These are phyloP conservation scores for Nasonia longicornis DNA, from an alignment of 1,140 invertebrate species.

Conservation along the genomic window DNA sequence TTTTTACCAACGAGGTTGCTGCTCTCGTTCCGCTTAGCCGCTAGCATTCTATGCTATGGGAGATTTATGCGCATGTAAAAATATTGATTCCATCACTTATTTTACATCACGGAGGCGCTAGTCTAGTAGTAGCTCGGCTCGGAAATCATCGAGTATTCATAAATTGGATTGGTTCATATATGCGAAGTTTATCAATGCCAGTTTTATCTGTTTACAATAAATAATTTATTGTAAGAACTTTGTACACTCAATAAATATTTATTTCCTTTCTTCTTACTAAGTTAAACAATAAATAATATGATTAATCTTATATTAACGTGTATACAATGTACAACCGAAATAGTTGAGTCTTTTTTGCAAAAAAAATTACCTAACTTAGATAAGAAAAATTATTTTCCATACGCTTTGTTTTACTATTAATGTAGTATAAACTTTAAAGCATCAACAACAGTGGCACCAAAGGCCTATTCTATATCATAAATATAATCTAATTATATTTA, in stretches of 20 bases:
- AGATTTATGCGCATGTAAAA: not conserved
- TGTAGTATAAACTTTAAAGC: constrained; percentile 12
- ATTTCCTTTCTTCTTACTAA: not conserved
- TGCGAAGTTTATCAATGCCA: not conserved
- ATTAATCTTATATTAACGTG: too few species aligned
- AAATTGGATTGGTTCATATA: not conserved
- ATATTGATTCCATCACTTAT: not conserved
- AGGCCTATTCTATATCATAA: not conserved
- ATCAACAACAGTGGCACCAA: not conserved
- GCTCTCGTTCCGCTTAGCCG: not conserved
- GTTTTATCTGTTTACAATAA: not conserved
- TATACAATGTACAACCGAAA: not conserved
- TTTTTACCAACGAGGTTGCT: not conserved
- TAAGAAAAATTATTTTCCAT: not conserved
- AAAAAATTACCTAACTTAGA: not conserved
- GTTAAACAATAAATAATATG: too few species aligned
- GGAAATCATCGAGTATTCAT: not conserved
- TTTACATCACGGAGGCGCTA: not conserved
- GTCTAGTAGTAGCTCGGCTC: not conserved
- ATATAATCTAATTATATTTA: not conserved
- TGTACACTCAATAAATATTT: not conserved
- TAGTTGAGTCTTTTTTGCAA: not conserved
- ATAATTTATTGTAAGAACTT: not conserved
- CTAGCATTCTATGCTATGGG: not conserved
- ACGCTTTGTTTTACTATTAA: not conserved